Percentiles rank a stretch among this genome's conserved stretches.
These are phyloP conservation scores for Takifugu flavidus DNA, from an alignment of 2,113 vertebrate species.

Conservation along the genomic window DNA sequence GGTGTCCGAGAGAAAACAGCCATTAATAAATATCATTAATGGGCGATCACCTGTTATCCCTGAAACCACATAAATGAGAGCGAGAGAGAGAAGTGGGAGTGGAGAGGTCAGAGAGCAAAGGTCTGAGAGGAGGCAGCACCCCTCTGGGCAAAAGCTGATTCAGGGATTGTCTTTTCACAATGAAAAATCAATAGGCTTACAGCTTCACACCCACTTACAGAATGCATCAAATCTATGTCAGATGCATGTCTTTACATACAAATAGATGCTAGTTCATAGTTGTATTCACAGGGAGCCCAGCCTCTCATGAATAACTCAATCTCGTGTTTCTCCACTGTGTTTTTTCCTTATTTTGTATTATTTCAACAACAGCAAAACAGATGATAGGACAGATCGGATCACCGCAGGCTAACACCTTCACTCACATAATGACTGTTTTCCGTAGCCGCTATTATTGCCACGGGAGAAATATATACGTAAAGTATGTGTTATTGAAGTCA, in stretches of 20 bases:
- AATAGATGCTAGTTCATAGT: constrained; percentile 24
- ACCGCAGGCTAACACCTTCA: constrained; percentile 68
- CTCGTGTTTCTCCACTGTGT: constrained; percentile 16
- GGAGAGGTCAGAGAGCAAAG: constrained; percentile 61
- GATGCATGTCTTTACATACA: constrained; percentile 6
- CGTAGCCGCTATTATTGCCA: constrained; percentile 56
- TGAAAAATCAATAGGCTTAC: constrained; percentile 63
- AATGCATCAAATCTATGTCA: constrained; percentile 40
- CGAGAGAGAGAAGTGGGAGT: constrained; percentile 31
- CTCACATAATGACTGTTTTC: constrained; percentile 77
- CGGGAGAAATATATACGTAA: constrained; percentile 56
- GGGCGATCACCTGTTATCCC: constrained; percentile 65
- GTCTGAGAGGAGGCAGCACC: constrained; percentile 50
- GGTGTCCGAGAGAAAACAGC: constrained; percentile 58
- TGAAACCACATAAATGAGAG: constrained; percentile 61
- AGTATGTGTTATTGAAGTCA: constrained; percentile 70
- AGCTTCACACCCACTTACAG: constrained; percentile 28
- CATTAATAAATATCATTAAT: constrained; percentile 77
- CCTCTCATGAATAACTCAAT: constrained; percentile 17
- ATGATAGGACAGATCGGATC: constrained; percentile 21
- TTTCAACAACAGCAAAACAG: constrained; percentile 27
- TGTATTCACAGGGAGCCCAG: constrained; percentile 18
- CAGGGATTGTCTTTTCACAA: constrained; percentile 48
- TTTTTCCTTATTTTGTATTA: not conserved
- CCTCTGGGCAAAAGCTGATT: constrained; percentile 47